Evolutionary conservation across 2,797 vertebrate genomes (phyloP), one percentile per base, ranked within the genome.

Genomic region (Sorex maritimensis): DNA sequence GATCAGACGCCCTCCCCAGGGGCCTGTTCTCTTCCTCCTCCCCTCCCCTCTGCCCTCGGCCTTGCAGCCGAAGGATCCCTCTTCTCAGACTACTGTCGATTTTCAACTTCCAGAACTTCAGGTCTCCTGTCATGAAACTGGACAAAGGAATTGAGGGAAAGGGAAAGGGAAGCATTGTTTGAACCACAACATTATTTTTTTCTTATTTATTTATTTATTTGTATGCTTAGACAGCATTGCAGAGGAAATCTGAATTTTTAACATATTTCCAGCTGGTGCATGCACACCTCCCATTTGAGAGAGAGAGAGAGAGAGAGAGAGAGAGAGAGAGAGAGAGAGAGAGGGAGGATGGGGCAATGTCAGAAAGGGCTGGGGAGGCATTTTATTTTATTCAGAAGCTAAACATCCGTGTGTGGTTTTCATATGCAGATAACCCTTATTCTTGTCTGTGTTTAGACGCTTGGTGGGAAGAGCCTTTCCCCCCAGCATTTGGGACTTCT

Each of bases 51-150:
- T 5, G 3, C 24, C 2, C 10, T 5, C 30, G 0, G 11, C 1
- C 2, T 55, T 58, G 4, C n/a, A 55, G 30, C 78, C 19, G 30
- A 81, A 84, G 52, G 92, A 80, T 77, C 14, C 79, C 93, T 44
- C 75, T 93, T 82, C 13, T 65, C 14, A 73, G 75, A 30, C 19
- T 68, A 17, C 72, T 52, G 23, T 69, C 21, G 58, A 24, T 90
- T 90, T 93, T 72, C 75, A 91, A 80, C 82, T 92, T 86, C 63
- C 61, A 91, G 85, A 92, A 83, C 85, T 69, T 92, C 23, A 69
- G 84, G 24, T 44, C 52, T 61, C 19, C 74, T 55, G 7, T 90
- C 61, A 78, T 94, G 73, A 81, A 94, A 65, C n/a, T 65, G 41
- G 63, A 95, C n/a, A 88, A 41, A 89, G 41, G 8, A 23, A 38